These are phyloP conservation scores for Glossosoma conforme DNA, from an alignment of 1,140 invertebrate genomes.

Conservation along the genomic window DNA sequence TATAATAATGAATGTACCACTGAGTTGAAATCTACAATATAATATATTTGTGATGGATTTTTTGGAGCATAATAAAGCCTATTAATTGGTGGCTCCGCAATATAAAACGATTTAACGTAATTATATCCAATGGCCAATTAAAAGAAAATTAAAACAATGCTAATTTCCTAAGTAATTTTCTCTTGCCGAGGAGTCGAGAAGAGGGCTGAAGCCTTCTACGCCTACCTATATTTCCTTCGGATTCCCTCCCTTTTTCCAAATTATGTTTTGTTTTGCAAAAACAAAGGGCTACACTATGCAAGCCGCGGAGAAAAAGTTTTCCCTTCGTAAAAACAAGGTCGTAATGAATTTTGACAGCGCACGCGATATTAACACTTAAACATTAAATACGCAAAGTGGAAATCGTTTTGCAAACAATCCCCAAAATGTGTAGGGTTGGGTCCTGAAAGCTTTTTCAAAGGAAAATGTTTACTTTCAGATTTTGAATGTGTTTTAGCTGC, in stretches of 20 bases:
- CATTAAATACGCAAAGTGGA: no score
- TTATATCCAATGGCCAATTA: conserved; percentile 20
- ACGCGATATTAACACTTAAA: background rate
- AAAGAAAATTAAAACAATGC: conserved; percentile 28
- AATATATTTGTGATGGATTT: no score
- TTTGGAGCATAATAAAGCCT: no score
- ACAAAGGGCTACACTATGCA: conserved; percentile 16
- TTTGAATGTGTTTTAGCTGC: conserved; percentile 20
- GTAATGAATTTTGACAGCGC: background rate
- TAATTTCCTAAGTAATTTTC: conserved; percentile 28
- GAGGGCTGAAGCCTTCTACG: background rate
- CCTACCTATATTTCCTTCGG: conserved; percentile 4
- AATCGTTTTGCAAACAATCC: no score
- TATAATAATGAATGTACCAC: no score
- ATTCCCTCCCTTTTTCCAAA: conserved; percentile 11
- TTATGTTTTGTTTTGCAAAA: conserved; percentile 24
- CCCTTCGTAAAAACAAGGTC: background rate
- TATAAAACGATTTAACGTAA: conserved; percentile 16
- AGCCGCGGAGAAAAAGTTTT: conserved; percentile 16
- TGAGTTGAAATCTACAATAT: no score
- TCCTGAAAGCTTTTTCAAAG: background rate
- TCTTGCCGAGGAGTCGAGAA: background rate
- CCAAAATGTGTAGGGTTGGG: no score
- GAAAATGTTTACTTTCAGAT: conserved; percentile 26
- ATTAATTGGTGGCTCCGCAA: conserved; percentile 7